Evolutionary conservation across 1,140 invertebrate species (phyloP), one percentile per base, ranked within the genome.

Genomic region (Monochamus saltuarius): DNA sequence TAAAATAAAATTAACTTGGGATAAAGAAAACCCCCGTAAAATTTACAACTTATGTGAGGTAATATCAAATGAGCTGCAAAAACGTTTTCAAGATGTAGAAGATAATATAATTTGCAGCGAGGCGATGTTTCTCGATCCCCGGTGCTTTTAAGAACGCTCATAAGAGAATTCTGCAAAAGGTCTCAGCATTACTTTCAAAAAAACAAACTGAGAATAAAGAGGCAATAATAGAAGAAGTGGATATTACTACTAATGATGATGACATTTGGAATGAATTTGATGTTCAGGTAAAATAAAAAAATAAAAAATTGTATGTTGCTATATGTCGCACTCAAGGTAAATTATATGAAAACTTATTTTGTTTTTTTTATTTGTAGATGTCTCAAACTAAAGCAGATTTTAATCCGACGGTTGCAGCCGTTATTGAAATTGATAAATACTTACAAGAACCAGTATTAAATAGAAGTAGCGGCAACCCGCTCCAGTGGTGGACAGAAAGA

Each of bases 401-500:
- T 39, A 59, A 62, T 42, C 34, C 43, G 22, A 56, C 7, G 16
- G 55, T 54, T 7, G 45, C 42, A 1, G 63, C 46, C 9, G 64
- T 67, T 37, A 11, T 55, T 19, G 64, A 66, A 61, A 34, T 66
- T 0, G 64, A 68, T 45, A 70, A 60, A n/a, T 71, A 68, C 45
- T 53, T 71, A 17, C 50, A 62, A 13, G 70, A 66, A 54, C 49
- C 46, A 1, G 38, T 67, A 7, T 39, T 70, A 0, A 16, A 22
- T 7, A 58, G 64, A 39, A 42, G 56, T 16, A 57, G 66, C 14
- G 36, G 66, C 14, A 35, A 72, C 57, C 68, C 66, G 9, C 51
- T 68, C 10, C 8, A 59, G 16, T 70, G 64, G 64, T 70, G 68
- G 66, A n/a, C 64, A n/a, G 35, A 67, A 19, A 68, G 55, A 73